A percentile compares a stretch with the other conserved stretches of the same genome.
phyloP scores from a whole-genome alignment of 2,797 vertebrate species.

The Fistularia commersonii region DNA sequence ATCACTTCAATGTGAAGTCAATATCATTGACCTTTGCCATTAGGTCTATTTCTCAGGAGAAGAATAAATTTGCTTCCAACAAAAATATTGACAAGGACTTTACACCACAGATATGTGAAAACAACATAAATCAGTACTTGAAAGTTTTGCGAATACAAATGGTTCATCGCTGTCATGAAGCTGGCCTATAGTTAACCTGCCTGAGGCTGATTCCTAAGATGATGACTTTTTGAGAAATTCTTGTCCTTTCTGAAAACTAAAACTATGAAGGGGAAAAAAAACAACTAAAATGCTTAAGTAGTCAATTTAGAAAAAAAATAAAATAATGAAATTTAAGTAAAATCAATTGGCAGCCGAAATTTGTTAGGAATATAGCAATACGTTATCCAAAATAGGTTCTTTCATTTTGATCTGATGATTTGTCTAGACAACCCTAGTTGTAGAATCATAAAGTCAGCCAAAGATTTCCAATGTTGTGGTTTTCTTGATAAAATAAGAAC shows the following conservation, averaged over 20 bases:
- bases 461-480: no score
- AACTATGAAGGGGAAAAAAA: conserved; percentile 2
- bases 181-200: conserved; percentile 7
- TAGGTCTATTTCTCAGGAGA: conserved; percentile 14
- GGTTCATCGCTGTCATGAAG: conserved; percentile 18
- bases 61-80: conserved; percentile 16
- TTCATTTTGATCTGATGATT: no score
- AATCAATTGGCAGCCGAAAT: no score
- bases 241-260: conserved; percentile 3
- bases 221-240: conserved; percentile 12
- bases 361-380: no score
- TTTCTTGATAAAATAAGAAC: no score
- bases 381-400: no score
- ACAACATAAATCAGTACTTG: conserved; percentile 35
- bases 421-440: no score
- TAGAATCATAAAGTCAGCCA: no score
- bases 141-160: conserved; percentile 11
- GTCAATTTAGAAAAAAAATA: no score
- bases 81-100: conserved; percentile 23
- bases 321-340: no score
- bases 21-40: conserved; percentile 17
- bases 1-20: conserved; percentile 12
- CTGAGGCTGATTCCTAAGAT: conserved; percentile 23
- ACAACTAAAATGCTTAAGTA: no score
- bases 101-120: conserved; percentile 22